These are phyloP conservation scores for Steatornis caripensis DNA, from an alignment of 2,113 vertebrate species.

Conservation along the genomic window DNA sequence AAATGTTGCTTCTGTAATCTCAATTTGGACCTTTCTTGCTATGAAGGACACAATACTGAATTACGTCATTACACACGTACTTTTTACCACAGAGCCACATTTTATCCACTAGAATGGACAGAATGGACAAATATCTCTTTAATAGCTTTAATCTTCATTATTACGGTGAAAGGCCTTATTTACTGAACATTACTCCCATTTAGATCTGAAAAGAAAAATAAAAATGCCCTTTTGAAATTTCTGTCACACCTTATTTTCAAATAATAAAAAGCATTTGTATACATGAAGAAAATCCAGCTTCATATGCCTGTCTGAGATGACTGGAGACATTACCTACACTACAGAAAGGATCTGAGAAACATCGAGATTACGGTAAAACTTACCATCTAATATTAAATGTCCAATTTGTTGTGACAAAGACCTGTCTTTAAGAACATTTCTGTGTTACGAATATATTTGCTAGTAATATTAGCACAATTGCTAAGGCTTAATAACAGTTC, in stretches of 20 bases:
- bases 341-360: neutral
- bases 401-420: neutral
- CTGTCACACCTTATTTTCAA: neutral
- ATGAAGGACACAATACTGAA: neutral
- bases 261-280: neutral
- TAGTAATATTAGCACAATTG: neutral
- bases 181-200: neutral
- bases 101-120: neutral
- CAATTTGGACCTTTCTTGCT: neutral
- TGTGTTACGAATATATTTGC: neutral
- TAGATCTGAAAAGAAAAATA: neutral
- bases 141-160: neutral
- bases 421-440: neutral
- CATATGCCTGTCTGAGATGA: neutral
- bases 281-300: neutral
- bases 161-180: neutral
- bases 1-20: neutral
- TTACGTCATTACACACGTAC: neutral
- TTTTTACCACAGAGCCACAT: neutral
- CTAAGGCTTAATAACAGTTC: neutral
- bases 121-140: neutral
- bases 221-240: neutral
- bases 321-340: neutral
- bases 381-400: neutral
- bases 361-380: neutral